A percentile compares a stretch with the other conserved stretches of the same genome.
Conservation (phyloP, 2,797 vertebrate genomes). For the Hapalemur alaotrensis region DNA sequence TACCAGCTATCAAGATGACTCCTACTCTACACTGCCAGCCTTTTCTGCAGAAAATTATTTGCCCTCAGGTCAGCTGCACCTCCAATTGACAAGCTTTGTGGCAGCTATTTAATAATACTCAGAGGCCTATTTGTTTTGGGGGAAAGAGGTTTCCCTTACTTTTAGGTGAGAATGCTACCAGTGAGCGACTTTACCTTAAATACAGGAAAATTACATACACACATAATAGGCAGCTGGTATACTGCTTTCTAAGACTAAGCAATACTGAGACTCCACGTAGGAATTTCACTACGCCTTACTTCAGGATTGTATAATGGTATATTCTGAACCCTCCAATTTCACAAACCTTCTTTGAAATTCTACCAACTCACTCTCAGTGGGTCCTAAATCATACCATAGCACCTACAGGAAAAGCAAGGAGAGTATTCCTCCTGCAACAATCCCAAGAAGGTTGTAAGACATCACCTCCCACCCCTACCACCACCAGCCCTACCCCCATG, state of each 20-base stretch:
- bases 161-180: background rate
- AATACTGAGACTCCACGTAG: background rate
- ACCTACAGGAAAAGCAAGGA: background rate
- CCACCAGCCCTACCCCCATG: background rate
- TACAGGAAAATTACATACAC: background rate
- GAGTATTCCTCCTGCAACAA: background rate
- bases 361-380: background rate
- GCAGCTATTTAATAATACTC: background rate
- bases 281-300: background rate
- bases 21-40: background rate
- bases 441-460: background rate
- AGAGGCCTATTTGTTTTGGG: background rate
- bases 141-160: background rate
- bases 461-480: background rate
- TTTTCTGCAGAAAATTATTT: background rate
- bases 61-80: background rate
- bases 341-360: background rate
- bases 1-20: background rate
- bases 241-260: background rate
- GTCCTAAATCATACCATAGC: background rate
- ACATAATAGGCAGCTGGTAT: background rate
- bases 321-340: background rate
- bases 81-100: background rate
- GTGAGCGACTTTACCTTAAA: background rate
- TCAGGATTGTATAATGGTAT: background rate